Evolutionary conservation across 2,113 vertebrate species (phyloP).

Genomic region (Trogon melanurus): DNA sequence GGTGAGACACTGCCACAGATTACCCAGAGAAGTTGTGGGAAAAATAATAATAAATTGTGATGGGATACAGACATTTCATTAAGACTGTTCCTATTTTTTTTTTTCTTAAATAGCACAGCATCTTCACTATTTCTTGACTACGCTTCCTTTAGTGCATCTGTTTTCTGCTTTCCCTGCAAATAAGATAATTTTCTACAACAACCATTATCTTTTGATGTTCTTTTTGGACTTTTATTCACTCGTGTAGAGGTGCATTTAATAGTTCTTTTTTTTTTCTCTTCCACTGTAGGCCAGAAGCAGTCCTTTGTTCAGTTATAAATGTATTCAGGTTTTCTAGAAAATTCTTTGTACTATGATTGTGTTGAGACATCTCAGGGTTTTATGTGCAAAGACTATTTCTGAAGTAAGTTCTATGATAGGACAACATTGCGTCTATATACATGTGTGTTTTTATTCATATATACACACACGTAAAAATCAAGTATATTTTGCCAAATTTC

Average conservation of each 20-base stretch:
- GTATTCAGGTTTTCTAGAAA: background rate
- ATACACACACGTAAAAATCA: background rate
- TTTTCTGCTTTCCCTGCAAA: background rate
- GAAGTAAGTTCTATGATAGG: background rate
- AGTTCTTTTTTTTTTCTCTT: background rate
- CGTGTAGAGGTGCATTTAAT: background rate
- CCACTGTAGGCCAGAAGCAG: background rate
- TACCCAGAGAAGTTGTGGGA: too few species aligned
- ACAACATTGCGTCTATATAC: background rate
- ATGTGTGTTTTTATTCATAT: background rate
- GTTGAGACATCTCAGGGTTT: background rate
- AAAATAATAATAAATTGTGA: background rate
- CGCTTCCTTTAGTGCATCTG: background rate
- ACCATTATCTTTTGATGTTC: background rate
- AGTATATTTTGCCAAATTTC: background rate
- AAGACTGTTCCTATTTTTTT: background rate
- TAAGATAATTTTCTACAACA: background rate
- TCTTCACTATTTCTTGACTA: background rate
- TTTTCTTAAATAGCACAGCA: background rate
- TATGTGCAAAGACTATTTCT: background rate
- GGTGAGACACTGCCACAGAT: too few species aligned
- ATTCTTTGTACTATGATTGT: background rate
- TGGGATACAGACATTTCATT: background rate
- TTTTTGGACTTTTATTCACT: background rate
- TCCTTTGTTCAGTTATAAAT: background rate